Evolutionary conservation across 2,888 invertebrate genomes (phyloP).

Genomic region (Pedicia rivosa): DNA sequence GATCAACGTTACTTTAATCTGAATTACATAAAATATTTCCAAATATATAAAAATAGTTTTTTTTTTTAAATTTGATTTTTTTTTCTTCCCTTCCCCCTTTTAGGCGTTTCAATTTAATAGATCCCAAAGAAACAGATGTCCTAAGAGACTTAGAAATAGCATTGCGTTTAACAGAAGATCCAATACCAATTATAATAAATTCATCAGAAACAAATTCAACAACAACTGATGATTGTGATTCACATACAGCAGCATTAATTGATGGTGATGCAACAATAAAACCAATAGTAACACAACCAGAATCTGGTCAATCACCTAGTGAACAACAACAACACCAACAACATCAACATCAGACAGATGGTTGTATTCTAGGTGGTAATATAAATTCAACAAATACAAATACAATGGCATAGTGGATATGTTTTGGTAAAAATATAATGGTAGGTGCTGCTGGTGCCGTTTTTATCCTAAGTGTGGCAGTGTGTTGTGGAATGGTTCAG

Average conservation of each 20-base stretch:
- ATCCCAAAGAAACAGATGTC: conserved; percentile 91
- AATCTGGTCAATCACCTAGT: conserved; percentile 18
- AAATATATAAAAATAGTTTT: neutral
- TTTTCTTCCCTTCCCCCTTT: conserved; percentile 39
- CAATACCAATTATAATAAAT: conserved; percentile 17
- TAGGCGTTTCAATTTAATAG: conserved; percentile 80
- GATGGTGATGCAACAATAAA: conserved; percentile 18
- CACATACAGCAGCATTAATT: conserved; percentile 7
- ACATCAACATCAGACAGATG: conserved; percentile 12
- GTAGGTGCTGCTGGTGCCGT: conserved; percentile 2
- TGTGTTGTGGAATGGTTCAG: conserved; percentile 5
- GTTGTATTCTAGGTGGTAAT: conserved; percentile 16
- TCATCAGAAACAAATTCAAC: conserved; percentile 6
- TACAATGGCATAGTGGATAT: conserved; percentile 26
- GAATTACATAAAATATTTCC: too few species aligned
- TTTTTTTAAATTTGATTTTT: neutral
- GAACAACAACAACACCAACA: conserved; percentile 10
- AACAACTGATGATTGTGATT: conserved; percentile 5
- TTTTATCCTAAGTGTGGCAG: conserved; percentile 1
- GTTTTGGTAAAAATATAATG: conserved; percentile 16
- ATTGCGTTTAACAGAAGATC: conserved; percentile 44
- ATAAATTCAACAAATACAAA: conserved; percentile 22
- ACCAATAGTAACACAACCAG: conserved; percentile 30
- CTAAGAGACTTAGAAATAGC: conserved; percentile 82
- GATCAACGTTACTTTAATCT: too few species aligned